Percentiles rank a stretch among this genome's conserved stretches.
These are phyloP conservation scores for Agelas oroides DNA, from an alignment of 37 sponge, comb jelly and placozoan genomes.

Conservation along the genomic window DNA sequence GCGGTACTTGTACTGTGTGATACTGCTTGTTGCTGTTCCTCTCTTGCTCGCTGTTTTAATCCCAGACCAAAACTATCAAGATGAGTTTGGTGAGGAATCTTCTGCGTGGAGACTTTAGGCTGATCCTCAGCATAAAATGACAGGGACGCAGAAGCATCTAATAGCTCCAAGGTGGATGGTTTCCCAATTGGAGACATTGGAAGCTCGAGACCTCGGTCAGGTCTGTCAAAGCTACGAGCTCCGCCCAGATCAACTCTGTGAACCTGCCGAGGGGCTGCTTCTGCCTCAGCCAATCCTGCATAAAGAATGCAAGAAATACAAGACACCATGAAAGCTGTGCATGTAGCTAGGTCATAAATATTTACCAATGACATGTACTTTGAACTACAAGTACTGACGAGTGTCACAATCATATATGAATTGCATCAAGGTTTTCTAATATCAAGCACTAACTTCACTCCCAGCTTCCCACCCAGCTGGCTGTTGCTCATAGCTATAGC, in stretches of 20 bases:
- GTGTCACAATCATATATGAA: too few relatives aligned
- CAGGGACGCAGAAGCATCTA: constrained; percentile 21
- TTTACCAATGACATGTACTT: too few relatives aligned
- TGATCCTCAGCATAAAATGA: background rate
- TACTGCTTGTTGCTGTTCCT: too few relatives aligned
- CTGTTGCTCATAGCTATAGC: too few relatives aligned
- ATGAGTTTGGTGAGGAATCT: constrained; percentile 33
- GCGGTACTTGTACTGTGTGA: too few relatives aligned
- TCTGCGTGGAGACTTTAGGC: constrained; percentile 60
- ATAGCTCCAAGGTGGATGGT: constrained; percentile 65
- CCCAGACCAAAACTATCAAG: constrained; percentile 11
- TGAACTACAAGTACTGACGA: too few relatives aligned
- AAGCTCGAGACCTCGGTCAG: constrained; percentile 58
- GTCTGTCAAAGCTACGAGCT: background rate
- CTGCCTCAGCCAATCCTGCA: background rate
- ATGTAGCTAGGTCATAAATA: too few relatives aligned
- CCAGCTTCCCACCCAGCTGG: too few relatives aligned
- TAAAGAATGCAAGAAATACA: background rate
- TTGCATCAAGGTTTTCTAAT: too few relatives aligned
- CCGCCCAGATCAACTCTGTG: background rate
- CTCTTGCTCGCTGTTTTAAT: background rate
- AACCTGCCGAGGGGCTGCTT: background rate
- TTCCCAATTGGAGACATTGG: constrained; percentile 79
- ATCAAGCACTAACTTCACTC: too few relatives aligned
- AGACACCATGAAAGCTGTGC: too few relatives aligned